Percentiles rank a stretch among this genome's conserved stretches.
Conservation (phyloP, 2,888 invertebrate genomes). For the Cataglyphis albicans region DNA sequence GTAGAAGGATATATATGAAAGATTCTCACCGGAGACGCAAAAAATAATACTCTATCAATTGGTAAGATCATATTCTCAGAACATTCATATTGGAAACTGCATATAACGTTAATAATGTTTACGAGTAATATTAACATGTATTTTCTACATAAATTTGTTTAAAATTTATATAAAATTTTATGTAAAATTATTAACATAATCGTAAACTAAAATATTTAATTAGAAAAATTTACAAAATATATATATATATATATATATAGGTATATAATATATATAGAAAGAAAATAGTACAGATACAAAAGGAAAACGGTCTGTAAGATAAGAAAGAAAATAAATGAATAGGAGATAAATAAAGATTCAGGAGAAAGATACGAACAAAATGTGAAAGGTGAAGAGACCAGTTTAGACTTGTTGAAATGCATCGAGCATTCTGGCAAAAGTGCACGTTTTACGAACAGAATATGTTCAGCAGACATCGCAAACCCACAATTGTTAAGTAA, state of each 20-base stretch:
- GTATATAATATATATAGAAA: neutral
- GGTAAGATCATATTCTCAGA: neutral
- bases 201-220: neutral
- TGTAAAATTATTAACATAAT: neutral
- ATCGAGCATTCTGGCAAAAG: conserved; percentile 45
- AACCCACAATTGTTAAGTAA: conserved; percentile 49
- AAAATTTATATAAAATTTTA: no score
- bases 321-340: conserved; percentile 26
- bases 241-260: neutral
- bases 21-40: neutral
- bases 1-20: neutral
- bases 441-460: conserved; percentile 38
- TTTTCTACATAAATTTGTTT: neutral
- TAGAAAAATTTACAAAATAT: neutral
- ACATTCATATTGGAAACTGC: neutral
- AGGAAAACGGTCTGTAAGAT: conserved; percentile 15
- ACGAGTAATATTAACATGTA: neutral
- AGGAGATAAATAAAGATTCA: conserved; percentile 1
- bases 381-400: conserved; percentile 14
- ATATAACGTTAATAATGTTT: neutral
- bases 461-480: conserved; percentile 38
- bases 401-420: conserved; percentile 54
- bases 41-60: neutral
- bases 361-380: conserved; percentile 20
- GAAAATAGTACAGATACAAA: neutral